Evolutionary conservation across 2,797 vertebrate species (phyloP).

Genomic region (Myripristis murdjan): DNA sequence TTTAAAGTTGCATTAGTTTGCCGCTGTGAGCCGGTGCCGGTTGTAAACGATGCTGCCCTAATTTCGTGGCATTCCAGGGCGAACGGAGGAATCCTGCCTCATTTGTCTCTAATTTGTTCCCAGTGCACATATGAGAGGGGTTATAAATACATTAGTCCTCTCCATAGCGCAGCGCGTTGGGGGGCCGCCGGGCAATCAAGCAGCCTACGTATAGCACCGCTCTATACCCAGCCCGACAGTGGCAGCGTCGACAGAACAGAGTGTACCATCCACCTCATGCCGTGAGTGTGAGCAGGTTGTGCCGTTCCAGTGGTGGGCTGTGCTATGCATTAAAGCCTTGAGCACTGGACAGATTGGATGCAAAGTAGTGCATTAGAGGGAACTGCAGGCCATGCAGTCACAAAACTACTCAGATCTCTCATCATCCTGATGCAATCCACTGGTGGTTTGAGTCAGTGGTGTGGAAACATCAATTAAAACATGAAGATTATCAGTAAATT

Average conservation of each 20-base stretch:
- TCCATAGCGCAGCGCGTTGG: slow-evolving; percentile 54
- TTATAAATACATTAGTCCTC: slow-evolving; percentile 80
- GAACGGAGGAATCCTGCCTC: slow-evolving; percentile 69
- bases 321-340: slow-evolving; percentile 55
- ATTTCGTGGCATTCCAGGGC: slow-evolving; percentile 69
- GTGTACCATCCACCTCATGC: slow-evolving; percentile 53
- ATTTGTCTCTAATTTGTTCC: slow-evolving; percentile 82
- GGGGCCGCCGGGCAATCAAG: slow-evolving; percentile 65
- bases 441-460: slow-evolving; percentile 72
- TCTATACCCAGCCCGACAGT: slow-evolving; percentile 45
- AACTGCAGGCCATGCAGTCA: slow-evolving; percentile 44
- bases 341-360: slow-evolving; percentile 53
- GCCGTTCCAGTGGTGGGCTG: slow-evolving; percentile 50
- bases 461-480: slow-evolving; percentile 85
- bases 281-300: slow-evolving; percentile 55
- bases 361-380: slow-evolving; percentile 33
- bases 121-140: slow-evolving; percentile 75
- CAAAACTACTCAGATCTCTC: slow-evolving; percentile 63
- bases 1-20: slow-evolving; percentile 71
- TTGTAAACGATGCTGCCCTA: slow-evolving; percentile 72
- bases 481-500: slow-evolving; percentile 81
- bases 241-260: slow-evolving; percentile 33
- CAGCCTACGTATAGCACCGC: slow-evolving; percentile 44
- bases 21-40: slow-evolving; percentile 56
- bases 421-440: slow-evolving; percentile 72